Conservation (phyloP, 2,113 vertebrate genomes). For the Origma solitaria region DNA sequence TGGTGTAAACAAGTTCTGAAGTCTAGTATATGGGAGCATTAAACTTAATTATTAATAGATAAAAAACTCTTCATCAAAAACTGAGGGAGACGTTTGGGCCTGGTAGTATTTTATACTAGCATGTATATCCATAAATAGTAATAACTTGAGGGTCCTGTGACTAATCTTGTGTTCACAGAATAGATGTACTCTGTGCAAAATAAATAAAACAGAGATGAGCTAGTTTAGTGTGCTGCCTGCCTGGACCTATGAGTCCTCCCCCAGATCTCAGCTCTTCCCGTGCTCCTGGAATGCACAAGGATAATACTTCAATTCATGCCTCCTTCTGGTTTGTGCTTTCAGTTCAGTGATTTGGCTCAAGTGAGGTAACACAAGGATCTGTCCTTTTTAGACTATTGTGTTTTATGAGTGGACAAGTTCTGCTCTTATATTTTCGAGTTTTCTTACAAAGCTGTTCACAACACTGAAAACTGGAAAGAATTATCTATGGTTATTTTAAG, state of each 20-base stretch:
- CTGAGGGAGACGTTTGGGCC: neutral
- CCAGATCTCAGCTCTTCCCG: neutral
- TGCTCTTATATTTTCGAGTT: neutral
- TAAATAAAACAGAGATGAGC: neutral
- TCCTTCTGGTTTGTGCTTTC: constrained; percentile 14
- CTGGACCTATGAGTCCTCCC: neutral
- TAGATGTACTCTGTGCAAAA: neutral
- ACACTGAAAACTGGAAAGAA: neutral
- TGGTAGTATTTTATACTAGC: neutral
- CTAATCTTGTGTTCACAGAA: neutral
- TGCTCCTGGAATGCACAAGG: constrained; percentile 18
- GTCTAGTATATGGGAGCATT: neutral
- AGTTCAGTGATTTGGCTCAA: constrained; percentile 10
- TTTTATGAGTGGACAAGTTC: neutral
- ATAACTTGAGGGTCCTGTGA: neutral
- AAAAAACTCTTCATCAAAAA: constrained; percentile 3
- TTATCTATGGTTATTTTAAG: neutral
- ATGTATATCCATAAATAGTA: neutral
- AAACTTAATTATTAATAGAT: constrained; percentile 22
- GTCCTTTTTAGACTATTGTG: neutral
- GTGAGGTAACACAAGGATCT: neutral
- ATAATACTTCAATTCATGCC: constrained; percentile 23
- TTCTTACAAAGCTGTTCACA: neutral
- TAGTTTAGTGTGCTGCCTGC: neutral
- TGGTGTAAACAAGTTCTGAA: constrained; percentile 15